phyloP scores from a whole-genome alignment of 2,113 vertebrate species.

The Nymphicus hollandicus region DNA sequence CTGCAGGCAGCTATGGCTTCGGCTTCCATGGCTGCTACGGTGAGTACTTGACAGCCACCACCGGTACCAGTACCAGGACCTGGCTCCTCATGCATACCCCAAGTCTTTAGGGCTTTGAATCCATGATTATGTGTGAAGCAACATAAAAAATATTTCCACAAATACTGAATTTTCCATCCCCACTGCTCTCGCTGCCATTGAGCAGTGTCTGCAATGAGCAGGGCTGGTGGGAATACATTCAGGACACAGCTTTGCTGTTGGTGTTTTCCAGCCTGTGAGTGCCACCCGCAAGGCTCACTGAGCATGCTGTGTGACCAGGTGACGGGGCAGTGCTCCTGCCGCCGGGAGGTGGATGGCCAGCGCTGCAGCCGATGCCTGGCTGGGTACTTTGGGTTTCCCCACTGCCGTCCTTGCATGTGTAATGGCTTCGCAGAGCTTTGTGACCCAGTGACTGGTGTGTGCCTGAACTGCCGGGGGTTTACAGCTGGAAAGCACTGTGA shows the following conservation, averaged over 20 bases:
- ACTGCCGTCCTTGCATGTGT: conserved; percentile 79
- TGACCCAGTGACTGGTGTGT: conserved; percentile 71
- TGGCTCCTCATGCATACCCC: not conserved
- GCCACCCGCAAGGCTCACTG: conserved; percentile 78
- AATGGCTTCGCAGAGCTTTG: conserved; percentile 78
- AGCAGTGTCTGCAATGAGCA: fast-evolving
- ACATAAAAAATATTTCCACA: not conserved
- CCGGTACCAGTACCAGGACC: not conserved
- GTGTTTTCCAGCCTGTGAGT: conserved; percentile 78
- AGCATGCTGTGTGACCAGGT: conserved; percentile 78
- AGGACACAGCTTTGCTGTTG: not conserved
- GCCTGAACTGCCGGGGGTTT: conserved; percentile 74
- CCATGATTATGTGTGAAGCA: not conserved
- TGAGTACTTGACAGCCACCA: conserved; percentile 47
- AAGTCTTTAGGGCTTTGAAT: not conserved
- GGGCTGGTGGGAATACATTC: not conserved
- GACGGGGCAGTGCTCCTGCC: conserved; percentile 83
- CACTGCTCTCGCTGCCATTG: not conserved
- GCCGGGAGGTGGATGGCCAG: conserved; percentile 61
- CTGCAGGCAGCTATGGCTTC: conserved; percentile 76
- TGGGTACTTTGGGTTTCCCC: conserved; percentile 83
- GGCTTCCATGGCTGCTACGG: conserved; percentile 80
- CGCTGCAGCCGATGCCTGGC: conserved; percentile 76
- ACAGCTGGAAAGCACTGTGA: conserved; percentile 78
- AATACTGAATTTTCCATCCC: not conserved